A percentile compares a stretch with the other conserved stretches of the same genome.
phyloP scores from a whole-genome alignment of 2,113 vertebrate species.

The Chelonoidis abingdonii region DNA sequence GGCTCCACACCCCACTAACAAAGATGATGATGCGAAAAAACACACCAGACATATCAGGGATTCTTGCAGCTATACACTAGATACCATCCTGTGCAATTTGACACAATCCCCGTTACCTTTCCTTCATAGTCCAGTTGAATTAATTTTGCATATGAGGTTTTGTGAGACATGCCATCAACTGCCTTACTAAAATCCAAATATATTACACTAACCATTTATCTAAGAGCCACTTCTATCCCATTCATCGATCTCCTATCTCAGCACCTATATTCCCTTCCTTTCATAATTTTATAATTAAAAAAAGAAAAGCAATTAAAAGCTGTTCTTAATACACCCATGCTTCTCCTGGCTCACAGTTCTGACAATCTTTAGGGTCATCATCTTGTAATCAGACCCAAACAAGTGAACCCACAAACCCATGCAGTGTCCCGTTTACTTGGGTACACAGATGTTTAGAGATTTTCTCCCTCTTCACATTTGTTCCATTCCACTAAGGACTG shows the following conservation, averaged over 20 bases:
- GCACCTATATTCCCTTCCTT: background rate
- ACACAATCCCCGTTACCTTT: background rate
- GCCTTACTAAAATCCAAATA: slow-evolving; percentile 16
- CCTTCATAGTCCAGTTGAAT: background rate
- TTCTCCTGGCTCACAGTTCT: background rate
- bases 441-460: background rate
- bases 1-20: background rate
- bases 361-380: background rate
- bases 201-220: background rate
- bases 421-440: background rate
- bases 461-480: background rate
- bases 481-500: background rate
- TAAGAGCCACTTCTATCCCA: background rate
- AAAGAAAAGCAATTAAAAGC: background rate
- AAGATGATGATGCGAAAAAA: slow-evolving; percentile 20
- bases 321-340: background rate
- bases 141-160: background rate
- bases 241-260: background rate
- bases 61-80: background rate
- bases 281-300: background rate
- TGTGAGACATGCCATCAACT: background rate
- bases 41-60: background rate
- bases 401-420: background rate
- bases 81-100: background rate
- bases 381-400: background rate